Base-by-base conservation (phyloP, 2,888 invertebrate genomes). In the Laothoe populi region DNA sequence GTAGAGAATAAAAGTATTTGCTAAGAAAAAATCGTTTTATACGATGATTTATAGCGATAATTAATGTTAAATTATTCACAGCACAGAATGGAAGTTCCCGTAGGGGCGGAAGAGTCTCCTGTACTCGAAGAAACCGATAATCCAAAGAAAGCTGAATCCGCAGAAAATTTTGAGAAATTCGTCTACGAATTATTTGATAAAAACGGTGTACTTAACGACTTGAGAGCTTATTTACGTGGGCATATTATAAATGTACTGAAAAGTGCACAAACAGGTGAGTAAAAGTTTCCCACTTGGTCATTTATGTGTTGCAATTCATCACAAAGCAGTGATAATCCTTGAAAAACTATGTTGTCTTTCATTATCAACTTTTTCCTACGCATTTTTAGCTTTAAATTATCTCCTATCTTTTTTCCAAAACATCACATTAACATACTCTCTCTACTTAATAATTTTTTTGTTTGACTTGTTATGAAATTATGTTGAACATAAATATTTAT, bases 171-270 rank as follows among this genome's bases (percentile, higher is more conserved):
- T 82, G 94, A 94, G 82, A 89, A 87, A 71, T 91, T 90, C 77
- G 86, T 95, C 57, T 93, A 88, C 62, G 87, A 91, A 64, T 92
- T 95, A 84, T 94, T 95, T 76, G 94, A 95, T 77, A 93, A 94
- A 77, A 94, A 94, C 79, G 95, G 95, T 16, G 82, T 95, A 60
- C 77, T 95, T 40, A 90, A 93, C 40, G 94, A 95, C 67, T 79
- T 95, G 59, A 85, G 94, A 64, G 92, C 94, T 2, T 94, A 95
- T 75, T 84, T 95, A 74, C 90, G 95, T 49, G 88, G 92, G 57
- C 94, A 95, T 74, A 94, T 95, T 83, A 90, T 95, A 13, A 86
- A 89, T 65, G 88, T 94, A 4, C 73, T 95, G 58, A 93, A 90
- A 80, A 91, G 88, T 66, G 93, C 94, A 24, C 83, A 88, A 73